Base-by-base conservation (phyloP, 1,140 invertebrate genomes). In the Drosophila obscura region DNA sequence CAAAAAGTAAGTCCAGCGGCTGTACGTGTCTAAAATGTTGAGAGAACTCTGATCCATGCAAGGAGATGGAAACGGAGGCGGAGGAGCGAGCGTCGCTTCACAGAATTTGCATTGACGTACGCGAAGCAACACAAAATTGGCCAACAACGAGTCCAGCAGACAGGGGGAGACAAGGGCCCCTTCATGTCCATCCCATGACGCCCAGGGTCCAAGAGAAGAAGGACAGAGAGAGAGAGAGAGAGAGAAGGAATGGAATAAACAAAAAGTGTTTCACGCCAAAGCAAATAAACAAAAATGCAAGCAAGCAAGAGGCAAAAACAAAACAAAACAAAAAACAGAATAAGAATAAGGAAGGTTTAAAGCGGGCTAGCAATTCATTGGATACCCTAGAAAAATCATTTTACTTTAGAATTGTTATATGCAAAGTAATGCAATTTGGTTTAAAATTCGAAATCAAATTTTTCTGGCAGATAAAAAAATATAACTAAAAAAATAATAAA, bases 231-330 rank as follows among this genome's bases (percentile, higher is more conserved):
- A 75, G 60, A 75, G 75, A 67, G 52, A 62, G 8, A 57, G 26
- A 46, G 39, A 43, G 16, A 26, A 44, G 22, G 43, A 62, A 19
- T 19, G 58, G 64, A 66, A 76, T 52, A 83, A 87, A 87, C 77
- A 88, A 87, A 88, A 78, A 88, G 65, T 87, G 64, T 73, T 87
- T 81, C 83, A 77, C 82, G 69, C 62, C 66, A 76, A 80, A 85
- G 48, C 62, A 80, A 84, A 82, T 75, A 84, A 81, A 81, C 63
- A 84, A 66, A 65, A 83, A 66, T 57, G 61, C 44, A 64, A 58
- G 39, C 63, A 56, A 35, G 55, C 22, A 52, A 71, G 49, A 73
- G 57, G 67, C 35, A 31, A 56, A 51, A 43, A 24, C 24, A 58
- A 61, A 61, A 48, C 62, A 73, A 79, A 68, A 61, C 50, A 77